Percentiles rank a stretch among this genome's conserved stretches.
These are phyloP conservation scores for Cephonodes hylas DNA, from an alignment of 2,888 invertebrate genomes.

Conservation along the genomic window DNA sequence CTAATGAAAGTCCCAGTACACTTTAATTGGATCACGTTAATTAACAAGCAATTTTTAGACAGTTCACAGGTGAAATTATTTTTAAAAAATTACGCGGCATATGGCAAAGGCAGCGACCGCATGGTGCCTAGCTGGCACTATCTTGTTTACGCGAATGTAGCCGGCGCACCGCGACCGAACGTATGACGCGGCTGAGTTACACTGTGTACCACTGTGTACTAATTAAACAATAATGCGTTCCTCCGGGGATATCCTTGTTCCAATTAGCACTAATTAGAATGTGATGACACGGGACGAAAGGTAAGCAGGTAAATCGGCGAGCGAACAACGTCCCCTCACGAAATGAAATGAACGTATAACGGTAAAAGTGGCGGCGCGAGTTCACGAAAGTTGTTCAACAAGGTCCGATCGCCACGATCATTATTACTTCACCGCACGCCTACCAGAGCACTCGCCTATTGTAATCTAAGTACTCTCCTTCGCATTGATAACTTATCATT, in stretches of 20 bases:
- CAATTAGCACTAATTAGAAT: slow-evolving; percentile 57
- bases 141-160: slow-evolving; percentile 61
- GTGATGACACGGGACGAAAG: slow-evolving; percentile 36
- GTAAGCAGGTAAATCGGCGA: slow-evolving; percentile 43
- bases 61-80: slow-evolving; percentile 36
- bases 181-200: slow-evolving; percentile 35
- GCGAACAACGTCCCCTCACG: slow-evolving; percentile 62
- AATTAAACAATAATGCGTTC: slow-evolving; percentile 39
- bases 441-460: slow-evolving; percentile 47
- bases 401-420: slow-evolving; percentile 58
- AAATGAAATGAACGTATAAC: slow-evolving; percentile 77
- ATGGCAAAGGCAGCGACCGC: slow-evolving; percentile 68
- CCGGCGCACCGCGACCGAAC: slow-evolving; percentile 35
- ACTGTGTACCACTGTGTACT: slow-evolving; percentile 26
- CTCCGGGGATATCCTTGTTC: slow-evolving; percentile 49
- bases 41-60: slow-evolving; percentile 23
- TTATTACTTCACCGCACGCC: slow-evolving; percentile 69
- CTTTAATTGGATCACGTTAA: slow-evolving; percentile 36
- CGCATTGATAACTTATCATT: slow-evolving; percentile 53
- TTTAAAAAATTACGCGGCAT: slow-evolving; percentile 49
- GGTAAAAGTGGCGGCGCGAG: slow-evolving; percentile 75
- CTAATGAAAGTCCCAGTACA: slow-evolving; percentile 35
- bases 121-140: slow-evolving; percentile 78
- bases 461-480: slow-evolving; percentile 39
- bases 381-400: slow-evolving; percentile 74